Evolutionary conservation across 2,888 invertebrate species (phyloP), one percentile per base, ranked within the genome.

Genomic region (Tinea semifulvella): DNA sequence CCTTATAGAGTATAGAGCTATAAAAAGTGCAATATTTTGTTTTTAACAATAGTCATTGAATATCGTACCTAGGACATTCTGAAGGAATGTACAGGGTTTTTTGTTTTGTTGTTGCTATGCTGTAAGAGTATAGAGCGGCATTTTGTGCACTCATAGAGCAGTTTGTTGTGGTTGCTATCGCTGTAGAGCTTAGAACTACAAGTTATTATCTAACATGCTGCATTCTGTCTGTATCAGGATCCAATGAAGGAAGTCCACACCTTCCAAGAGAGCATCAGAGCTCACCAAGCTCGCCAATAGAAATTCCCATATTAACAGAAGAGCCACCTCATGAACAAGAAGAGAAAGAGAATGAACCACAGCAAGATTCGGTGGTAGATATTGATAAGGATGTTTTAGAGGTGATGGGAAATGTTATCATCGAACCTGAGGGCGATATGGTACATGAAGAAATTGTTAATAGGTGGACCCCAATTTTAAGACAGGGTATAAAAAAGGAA

Each of bases 111-210:
- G 38, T 38, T 38, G 38, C 38, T 38, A 6, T 38, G 17, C 38
- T 38, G 6, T 38, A 5, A 38, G 38, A 38, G 38, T 38, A 38
- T n/a, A 6, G 38, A 38, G 17, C 38, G n/a, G 17, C 18, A 38
- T 6, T 16, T 16, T 31, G 31, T 7, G 11, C 31, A 7, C 11
- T 31, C 11, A 31, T 31, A 31, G 31, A 7, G 5, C 31, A 5
- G 31, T 7, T 7, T 5, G 13, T 11, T 11, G n/a, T n/a, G n/a
- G n/a, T n/a, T n/a, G n/a, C n/a, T n/a, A n/a, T n/a, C n/a, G n/a
- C n/a, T n/a, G n/a, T n/a, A n/a, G 6, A 31, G 5, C 5, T 7
- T 22, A 22, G 8, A 22, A 22, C 25, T 22, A 22, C 6, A 22
- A 8, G 25, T n/a, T 22, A 22, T 22, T 22, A 22, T 22, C 25